A percentile compares a stretch with the other conserved stretches of the same genome.
Conservation (phyloP, 2,888 invertebrate genomes). For the Elysia crispata region DNA sequence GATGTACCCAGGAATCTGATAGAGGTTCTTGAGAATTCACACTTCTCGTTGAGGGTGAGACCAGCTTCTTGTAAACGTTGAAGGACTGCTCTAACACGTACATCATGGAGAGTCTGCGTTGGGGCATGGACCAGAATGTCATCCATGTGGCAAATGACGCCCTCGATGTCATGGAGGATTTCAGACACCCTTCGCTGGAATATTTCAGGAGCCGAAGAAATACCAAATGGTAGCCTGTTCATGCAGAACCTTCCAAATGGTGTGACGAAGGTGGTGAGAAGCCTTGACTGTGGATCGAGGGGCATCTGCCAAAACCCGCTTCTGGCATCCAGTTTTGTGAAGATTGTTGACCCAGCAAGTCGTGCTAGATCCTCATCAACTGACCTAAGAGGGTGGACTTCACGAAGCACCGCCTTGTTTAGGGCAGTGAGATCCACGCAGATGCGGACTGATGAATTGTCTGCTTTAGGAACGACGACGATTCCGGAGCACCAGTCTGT, state of each 20-base stretch:
- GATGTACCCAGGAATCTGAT: constrained; percentile 42
- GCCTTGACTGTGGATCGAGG: constrained; percentile 1
- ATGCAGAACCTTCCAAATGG: constrained; percentile 26
- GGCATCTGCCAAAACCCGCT: constrained; percentile 35
- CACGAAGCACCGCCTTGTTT: background rate
- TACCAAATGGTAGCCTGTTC: constrained; percentile 38
- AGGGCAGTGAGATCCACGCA: constrained; percentile 3
- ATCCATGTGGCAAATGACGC: constrained; percentile 20
- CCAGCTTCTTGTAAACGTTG: background rate
- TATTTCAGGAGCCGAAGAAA: constrained; percentile 26
- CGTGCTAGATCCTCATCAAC: background rate
- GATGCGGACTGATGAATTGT: background rate
- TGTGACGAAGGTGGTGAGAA: constrained; percentile 21
- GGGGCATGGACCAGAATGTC: constrained; percentile 29
- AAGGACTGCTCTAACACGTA: background rate
- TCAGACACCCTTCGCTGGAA: constrained; percentile 37
- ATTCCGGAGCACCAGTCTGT: constrained; percentile 22
- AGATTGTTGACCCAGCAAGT: constrained; percentile 21
- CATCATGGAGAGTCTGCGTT: background rate
- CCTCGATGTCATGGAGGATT: background rate
- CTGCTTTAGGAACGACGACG: constrained; percentile 19
- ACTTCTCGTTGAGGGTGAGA: constrained; percentile 38
- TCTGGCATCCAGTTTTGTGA: constrained; percentile 33
- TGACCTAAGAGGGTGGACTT: background rate
- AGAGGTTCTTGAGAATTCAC: constrained; percentile 26